phyloP scores from a whole-genome alignment of 2,888 invertebrate genomes.

The Andrena trimmerana region DNA sequence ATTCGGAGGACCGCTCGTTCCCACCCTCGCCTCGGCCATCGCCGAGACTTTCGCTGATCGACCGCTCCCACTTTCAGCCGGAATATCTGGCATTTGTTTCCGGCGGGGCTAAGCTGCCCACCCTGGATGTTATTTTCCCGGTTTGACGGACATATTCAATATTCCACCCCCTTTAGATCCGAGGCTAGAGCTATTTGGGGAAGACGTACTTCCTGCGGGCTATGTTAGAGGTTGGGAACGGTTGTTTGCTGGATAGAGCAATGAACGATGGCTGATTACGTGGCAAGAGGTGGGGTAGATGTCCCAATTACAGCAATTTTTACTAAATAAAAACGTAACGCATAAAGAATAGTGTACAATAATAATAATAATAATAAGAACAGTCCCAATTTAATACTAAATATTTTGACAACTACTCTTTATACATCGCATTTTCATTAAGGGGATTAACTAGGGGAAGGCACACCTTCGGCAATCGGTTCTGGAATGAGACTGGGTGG shows the following conservation, averaged over 20 bases:
- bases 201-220: slow-evolving; percentile 13
- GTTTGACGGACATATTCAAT: slow-evolving; percentile 63
- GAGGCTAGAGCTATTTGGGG: slow-evolving; percentile 6
- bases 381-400: too few species aligned
- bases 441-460: too few species aligned
- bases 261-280: neutral
- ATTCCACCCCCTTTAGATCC: slow-evolving; percentile 43
- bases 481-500: too few species aligned
- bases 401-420: too few species aligned
- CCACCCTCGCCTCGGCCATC: slow-evolving; percentile 36
- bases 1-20: slow-evolving; percentile 46
- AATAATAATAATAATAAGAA: too few species aligned
- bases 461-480: too few species aligned
- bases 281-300: too few species aligned
- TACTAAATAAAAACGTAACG: too few species aligned
- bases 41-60: slow-evolving; percentile 73
- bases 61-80: slow-evolving; percentile 65
- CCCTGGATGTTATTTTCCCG: slow-evolving; percentile 28
- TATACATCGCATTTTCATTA: too few species aligned
- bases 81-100: slow-evolving; percentile 78
- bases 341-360: too few species aligned
- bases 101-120: slow-evolving; percentile 52
- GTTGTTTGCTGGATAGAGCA: slow-evolving; percentile 13
- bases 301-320: too few species aligned
- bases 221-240: neutral